Base-by-base conservation (phyloP, 35 echinoderm and acorn worm genomes). In the Apostichopus japonicus region DNA sequence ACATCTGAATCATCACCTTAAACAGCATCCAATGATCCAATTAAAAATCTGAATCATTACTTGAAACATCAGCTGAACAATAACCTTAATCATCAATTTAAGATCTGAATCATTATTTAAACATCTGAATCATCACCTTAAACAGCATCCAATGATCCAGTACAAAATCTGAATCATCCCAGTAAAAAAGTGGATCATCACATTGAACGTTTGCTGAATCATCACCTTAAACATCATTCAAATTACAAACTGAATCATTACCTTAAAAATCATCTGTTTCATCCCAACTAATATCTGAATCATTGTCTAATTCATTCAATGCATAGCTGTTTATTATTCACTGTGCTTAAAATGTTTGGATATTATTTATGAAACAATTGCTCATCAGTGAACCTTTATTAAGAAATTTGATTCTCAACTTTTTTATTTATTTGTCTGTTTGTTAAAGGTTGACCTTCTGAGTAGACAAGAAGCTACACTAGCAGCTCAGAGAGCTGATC, bases 401-500 rank as follows among this genome's bases (percentile, higher is more conserved):
- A 17, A 87, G 8, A 13, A 61, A 61, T 61, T 10, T 61, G 57
- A 61, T 61, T 61, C 7, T 61, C 7, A 61, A 72, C 33, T 87
- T 24, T 87, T 2, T 89, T 70, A 63, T 90, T 58, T 77, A 87
- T 27, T 21, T 75, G 71, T 75, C 71, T 75, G n/a, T 75, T 75
- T 75, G 71, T 23, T 19, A 19, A 23, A 98, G 97, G 91, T 92
- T 80, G 97, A 98, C 65, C 70, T 94, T 51, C 56, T 98, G 2
- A 54, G 86, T 16, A 90, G 93, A 91, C 77, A 86, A 62, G 97
- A 98, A 76, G 67, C 94, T 4, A 92, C 93, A 0, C 62, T 93
- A 7, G 93, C 93, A 53, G 94, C 93, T 11, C 97, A 98, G 87
- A 81, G 93, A 55, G 70, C 97, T 44, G 97, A 98, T 77, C 91